Base-by-base conservation (phyloP, 2,888 invertebrate genomes). In the Lamellibrachia satsuma region DNA sequence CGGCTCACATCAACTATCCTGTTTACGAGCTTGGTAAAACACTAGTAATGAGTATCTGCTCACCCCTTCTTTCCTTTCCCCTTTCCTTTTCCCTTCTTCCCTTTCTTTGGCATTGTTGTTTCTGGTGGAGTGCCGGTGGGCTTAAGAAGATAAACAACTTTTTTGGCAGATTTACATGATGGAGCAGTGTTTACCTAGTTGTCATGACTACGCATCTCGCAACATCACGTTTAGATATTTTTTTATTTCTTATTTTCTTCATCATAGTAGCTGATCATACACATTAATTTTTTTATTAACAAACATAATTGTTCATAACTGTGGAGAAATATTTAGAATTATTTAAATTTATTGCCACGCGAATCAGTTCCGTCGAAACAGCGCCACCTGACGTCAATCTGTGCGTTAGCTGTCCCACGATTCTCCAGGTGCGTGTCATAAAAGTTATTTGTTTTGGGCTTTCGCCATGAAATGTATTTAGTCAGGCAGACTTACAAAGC, bases 91-190 rank as follows among this genome's bases (percentile, higher is more conserved):
- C 95, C 95, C 93, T 95, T 95, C 92, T 94, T 95, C 92, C 95
- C 95, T 93, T 96, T 96, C 93, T 96, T 96, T 52, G 96, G 96
- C 96, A 96, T 96, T 11, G 22, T 92, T 92, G 91, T 92, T 55
- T 52, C 52, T 91, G 9, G 51, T 7, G 51, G 11, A 51, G 22
- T 91, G 75, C n/a, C 75, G 75, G 22, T n/a, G n/a, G 75, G 22
- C 11, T 75, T 75, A 75, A 11, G n/a, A 75, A 75, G 15, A 75
- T 75, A 75, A 75, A 75, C 75, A 75, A 75, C 75, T 6, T 75
- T 39, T 75, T 22, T 75, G 75, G 22, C 75, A 75, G 4, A 75
- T 75, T 22, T 6, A 75, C 75, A 75, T 75, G 75, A 75, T 92
- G 92, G 75, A 27, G 92, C 11, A 52, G 75, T 52, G 52, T 75